Conservation (phyloP, 2,113 vertebrate genomes). For the Corythaixoides concolor region DNA sequence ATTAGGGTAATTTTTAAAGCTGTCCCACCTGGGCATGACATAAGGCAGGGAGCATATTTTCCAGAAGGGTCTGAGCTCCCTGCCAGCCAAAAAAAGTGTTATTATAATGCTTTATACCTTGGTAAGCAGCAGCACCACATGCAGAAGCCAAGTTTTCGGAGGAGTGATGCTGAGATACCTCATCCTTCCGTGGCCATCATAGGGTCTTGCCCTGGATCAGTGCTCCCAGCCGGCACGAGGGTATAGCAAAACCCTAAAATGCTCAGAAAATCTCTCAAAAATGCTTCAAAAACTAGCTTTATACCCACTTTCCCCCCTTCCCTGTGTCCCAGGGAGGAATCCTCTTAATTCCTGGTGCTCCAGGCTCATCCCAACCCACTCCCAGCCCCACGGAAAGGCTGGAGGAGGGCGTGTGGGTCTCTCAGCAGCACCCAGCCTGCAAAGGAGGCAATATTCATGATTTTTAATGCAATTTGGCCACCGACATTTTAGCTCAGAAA, state of each 20-base stretch:
- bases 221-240: neutral
- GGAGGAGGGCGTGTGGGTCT: fast-evolving
- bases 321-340: neutral
- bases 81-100: neutral
- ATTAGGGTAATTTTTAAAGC: neutral
- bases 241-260: neutral
- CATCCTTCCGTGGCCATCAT: fast-evolving
- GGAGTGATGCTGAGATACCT: neutral
- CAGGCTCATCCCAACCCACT: neutral
- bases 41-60: neutral
- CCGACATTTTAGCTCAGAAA: neutral
- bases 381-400: neutral
- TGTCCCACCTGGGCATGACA: neutral
- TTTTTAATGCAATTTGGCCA: neutral
- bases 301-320: neutral
- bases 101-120: neutral
- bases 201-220: neutral
- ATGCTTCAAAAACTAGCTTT: neutral
- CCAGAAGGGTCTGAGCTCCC: neutral
- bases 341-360: neutral
- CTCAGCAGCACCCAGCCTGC: neutral
- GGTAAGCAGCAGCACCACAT: neutral
- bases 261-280: neutral
- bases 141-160: neutral
- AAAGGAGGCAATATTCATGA: neutral